Evolutionary conservation across 2,797 vertebrate genomes (phyloP).

Genomic region (Clarias fuscus): DNA sequence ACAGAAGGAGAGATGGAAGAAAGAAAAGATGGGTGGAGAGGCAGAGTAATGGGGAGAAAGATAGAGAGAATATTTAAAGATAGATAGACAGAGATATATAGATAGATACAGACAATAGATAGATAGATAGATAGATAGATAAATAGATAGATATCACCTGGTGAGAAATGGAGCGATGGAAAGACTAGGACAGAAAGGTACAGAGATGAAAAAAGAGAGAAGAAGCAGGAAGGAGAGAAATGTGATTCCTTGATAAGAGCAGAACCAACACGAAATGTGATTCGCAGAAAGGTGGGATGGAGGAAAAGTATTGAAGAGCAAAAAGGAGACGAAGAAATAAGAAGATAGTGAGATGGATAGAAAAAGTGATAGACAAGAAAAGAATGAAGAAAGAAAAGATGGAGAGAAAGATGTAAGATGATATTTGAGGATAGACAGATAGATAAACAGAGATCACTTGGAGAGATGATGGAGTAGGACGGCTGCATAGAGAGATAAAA

Average conservation of each 20-base stretch:
- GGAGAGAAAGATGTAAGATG: too few species aligned
- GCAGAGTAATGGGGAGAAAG: not conserved
- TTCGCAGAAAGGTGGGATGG: too few species aligned
- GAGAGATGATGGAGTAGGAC: too few species aligned
- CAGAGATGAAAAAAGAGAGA: not conserved
- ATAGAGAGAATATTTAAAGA: not conserved
- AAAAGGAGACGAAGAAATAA: too few species aligned
- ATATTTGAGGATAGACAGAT: not conserved
- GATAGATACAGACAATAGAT: not conserved
- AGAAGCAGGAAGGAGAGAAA: not conserved
- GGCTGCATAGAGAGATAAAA: not conserved
- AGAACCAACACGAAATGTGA: too few species aligned
- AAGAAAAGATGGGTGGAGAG: too few species aligned
- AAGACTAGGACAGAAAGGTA: not conserved
- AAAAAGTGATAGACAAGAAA: not conserved
- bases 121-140: conserved; percentile 1
- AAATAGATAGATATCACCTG: not conserved
- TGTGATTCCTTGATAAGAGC: too few species aligned
- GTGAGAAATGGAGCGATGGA: not conserved
- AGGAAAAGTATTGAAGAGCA: not conserved
- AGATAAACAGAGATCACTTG: too few species aligned
- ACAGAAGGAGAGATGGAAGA: too few species aligned
- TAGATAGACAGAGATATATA: not conserved
- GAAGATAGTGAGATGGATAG: not conserved
- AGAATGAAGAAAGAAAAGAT: not conserved